Percentiles rank a stretch among this genome's conserved stretches.
These are phyloP conservation scores for Theonella swinhoei DNA, from an alignment of 37 sponge, comb jelly and placozoan genomes.

Conservation along the genomic window DNA sequence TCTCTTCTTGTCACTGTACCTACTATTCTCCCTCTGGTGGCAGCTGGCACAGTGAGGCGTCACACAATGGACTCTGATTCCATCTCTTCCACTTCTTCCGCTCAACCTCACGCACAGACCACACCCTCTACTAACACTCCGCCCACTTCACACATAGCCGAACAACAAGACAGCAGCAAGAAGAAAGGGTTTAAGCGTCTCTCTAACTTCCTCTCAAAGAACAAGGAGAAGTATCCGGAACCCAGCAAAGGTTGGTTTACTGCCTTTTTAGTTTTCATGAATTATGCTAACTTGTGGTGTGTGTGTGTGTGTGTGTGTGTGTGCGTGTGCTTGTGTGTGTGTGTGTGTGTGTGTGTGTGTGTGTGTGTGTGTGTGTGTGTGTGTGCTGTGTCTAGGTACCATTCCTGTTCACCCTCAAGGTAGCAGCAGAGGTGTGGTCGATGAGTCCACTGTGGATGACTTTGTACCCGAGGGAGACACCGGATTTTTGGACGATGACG, in stretches of 20 bases:
- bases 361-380: constrained; percentile 41
- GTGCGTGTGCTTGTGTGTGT: no score
- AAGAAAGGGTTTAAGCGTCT: not conserved
- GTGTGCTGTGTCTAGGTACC: not conserved
- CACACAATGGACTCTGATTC: no score
- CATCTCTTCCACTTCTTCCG: not conserved
- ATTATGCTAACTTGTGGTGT: not conserved
- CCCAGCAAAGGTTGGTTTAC: not conserved
- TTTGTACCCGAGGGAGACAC: constrained; percentile 69
- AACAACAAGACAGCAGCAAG: not conserved
- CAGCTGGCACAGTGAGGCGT: no score
- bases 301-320: no score
- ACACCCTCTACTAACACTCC: not conserved
- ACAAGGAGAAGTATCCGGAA: not conserved
- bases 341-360: constrained; percentile 50
- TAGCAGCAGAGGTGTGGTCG: not conserved
- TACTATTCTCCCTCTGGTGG: no score
- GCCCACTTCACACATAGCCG: not conserved
- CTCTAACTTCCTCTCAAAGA: not conserved
- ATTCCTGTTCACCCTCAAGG: not conserved
- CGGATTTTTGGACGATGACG: constrained; percentile 47
- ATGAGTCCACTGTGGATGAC: no score
- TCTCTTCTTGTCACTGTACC: no score
- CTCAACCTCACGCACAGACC: not conserved
- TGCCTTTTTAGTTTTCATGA: constrained; percentile 3